A percentile compares a stretch with the other conserved stretches of the same genome.
Evolutionary conservation across 2,797 vertebrate species (phyloP).

Genomic region (Sebastiscus tertius): DNA sequence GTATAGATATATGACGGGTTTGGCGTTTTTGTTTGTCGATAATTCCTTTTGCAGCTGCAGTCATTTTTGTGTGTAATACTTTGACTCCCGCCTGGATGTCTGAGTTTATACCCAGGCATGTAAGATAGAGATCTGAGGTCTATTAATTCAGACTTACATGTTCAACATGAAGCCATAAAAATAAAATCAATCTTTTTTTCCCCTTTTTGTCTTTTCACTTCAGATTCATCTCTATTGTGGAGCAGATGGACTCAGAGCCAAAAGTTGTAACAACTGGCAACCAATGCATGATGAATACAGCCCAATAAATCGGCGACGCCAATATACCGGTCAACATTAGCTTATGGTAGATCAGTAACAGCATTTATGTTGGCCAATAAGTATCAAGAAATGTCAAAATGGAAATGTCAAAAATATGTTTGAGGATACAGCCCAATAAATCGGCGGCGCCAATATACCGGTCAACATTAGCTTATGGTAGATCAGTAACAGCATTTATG

Average conservation of each 20-base stretch:
- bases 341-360: background rate
- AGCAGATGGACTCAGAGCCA: background rate
- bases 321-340: background rate
- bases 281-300: background rate
- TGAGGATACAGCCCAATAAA: background rate
- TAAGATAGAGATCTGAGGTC: background rate
- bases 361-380: background rate
- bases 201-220: no score
- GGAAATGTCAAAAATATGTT: background rate
- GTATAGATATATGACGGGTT: background rate
- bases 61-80: background rate
- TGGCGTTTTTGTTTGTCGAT: background rate
- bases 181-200: background rate
- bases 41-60: background rate
- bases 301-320: fast-evolving
- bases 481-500: background rate
- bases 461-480: background rate
- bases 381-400: background rate
- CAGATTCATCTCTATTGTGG: background rate
- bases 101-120: background rate
- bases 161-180: background rate
- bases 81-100: background rate
- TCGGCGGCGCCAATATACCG: fast-evolving
- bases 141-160: background rate
- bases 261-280: background rate